Evolutionary conservation across 2,888 invertebrate species (phyloP), one percentile per base, ranked within the genome.

Genomic region (Aproaerema taeniolella): DNA sequence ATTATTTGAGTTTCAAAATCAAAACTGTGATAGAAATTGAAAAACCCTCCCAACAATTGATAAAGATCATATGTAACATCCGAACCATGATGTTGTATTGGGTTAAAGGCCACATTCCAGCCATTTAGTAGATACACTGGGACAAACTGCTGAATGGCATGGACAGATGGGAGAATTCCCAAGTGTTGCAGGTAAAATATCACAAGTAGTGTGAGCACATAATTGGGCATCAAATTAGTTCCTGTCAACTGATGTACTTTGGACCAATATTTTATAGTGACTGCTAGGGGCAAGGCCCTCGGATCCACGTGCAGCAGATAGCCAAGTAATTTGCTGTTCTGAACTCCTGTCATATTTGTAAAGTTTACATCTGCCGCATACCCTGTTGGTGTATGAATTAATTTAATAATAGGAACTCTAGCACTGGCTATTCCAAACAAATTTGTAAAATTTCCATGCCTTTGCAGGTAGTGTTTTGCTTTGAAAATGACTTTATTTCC

Each of bases 361-460:
- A 94, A 91, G 45, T 91, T 93, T 4, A 95, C 75, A 67, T 95
- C 95, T 53, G 93, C 90, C 37, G 88, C 83, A 2, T 90, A 83
- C 0, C 85, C 75, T 0, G 91, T 91, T 0, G 82, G 77, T 2
- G 62, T 50, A 53, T 94, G 92, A 9, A 80, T 71, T 58, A 92
- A 92, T 56, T 93, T 93, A 0, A 95, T 89, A 42, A 95, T 93
- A 0, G 95, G 95, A 0, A 92, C 92, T 59, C 91, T 91, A 0
- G 94, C 93, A 25, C 72, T 68, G 0, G 89, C 87, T 52, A 94
- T 92, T 1, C 90, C 82, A 41, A 90, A 64, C n/a, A 91, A 60
- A 14, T 90, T 71, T 0, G 62, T 52, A 54, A 91, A 92, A 2
- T 48, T 38, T 0, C 54, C 50, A 12, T 64, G 61, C 28, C 57